A percentile compares a stretch with the other conserved stretches of the same genome.
phyloP scores from a whole-genome alignment of 2,888 invertebrate genomes.

The Frankliniella intonsa region DNA sequence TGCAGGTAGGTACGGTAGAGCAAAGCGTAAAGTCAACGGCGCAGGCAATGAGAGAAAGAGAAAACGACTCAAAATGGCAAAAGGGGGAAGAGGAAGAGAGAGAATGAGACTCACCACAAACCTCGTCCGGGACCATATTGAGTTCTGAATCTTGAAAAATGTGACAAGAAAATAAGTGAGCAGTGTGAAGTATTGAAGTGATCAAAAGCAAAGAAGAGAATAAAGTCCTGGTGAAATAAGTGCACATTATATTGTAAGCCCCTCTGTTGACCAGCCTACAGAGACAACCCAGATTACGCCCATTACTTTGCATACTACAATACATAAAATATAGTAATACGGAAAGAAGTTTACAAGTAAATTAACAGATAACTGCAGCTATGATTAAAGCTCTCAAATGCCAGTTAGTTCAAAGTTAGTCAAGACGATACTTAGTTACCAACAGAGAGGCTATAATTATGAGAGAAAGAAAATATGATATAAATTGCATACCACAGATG shows the following conservation, averaged over 20 bases:
- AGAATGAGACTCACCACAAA: neutral
- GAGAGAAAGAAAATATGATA: slow-evolving; percentile 22
- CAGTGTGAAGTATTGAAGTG: neutral
- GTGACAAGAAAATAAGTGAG: slow-evolving; percentile 18
- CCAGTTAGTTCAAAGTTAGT: too few relatives aligned
- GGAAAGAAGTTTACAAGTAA: too few relatives aligned
- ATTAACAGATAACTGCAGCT: too few relatives aligned
- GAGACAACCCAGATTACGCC: too few relatives aligned
- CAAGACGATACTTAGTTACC: neutral
- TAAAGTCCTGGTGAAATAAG: slow-evolving; percentile 5
- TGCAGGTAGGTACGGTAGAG: neutral
- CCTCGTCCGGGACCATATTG: neutral
- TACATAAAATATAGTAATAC: too few relatives aligned
- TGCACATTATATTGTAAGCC: neutral
- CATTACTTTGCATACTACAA: too few relatives aligned
- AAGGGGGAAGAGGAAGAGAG: neutral
- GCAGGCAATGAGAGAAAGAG: neutral
- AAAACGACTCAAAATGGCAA: neutral
- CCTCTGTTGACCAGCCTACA: neutral
- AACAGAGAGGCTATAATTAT: neutral
- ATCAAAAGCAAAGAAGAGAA: neutral
- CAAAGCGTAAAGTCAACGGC: neutral
- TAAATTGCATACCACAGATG: neutral
- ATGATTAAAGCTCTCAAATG: too few relatives aligned
- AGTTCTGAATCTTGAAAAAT: slow-evolving; percentile 21